Evolutionary conservation across 2,888 invertebrate species (phyloP), one percentile per base, ranked within the genome.

Genomic region (Myopa tessellatipennis): DNA sequence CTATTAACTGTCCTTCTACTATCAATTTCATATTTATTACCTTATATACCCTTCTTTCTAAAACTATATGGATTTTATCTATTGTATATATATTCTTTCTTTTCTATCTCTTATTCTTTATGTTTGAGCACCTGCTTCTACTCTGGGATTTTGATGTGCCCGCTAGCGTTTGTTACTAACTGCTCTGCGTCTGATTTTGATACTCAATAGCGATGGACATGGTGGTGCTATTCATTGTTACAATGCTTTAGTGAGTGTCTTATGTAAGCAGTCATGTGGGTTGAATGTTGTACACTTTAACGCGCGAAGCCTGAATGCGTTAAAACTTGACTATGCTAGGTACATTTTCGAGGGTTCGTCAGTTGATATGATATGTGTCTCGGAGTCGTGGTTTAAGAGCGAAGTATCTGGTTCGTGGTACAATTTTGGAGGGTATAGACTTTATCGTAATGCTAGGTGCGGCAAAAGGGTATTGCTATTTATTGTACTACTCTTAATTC

Each of bases 301-400:
- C 34, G 71, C 58, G 2, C 26, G 55, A 26, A 71, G 71, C 34
- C 58, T 71, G 4, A 71, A 36, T 58, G 36, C 12, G 3, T 8
- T 34, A 36, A 71, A 71, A 58, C 8, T 71, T 4, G 71, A 71
- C 34, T 52, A 71, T 36, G 8, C 55, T 34, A 52, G 16, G 36
- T 58, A 71, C 12, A 36, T 58, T 36, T 71, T 71, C 55, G 71
- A 58, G 18, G 38, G 38, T 58, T 71, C 71, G 18, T 12, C 26
- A 36, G 71, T 71, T 58, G 71, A 71, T 58, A 36, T 71, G 14
- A 55, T 71, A 16, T 71, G 71, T 58, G 38, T 71, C 36, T 71
- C 71, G 14, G 58, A 71, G 52, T 55, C 71, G 1, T 71, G 71
- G 55, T 71, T 71, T 68, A 16, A 40, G 14, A 10, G 36, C 8